Conservation (phyloP, 2,888 invertebrate species). For the Dryococelus australis region DNA sequence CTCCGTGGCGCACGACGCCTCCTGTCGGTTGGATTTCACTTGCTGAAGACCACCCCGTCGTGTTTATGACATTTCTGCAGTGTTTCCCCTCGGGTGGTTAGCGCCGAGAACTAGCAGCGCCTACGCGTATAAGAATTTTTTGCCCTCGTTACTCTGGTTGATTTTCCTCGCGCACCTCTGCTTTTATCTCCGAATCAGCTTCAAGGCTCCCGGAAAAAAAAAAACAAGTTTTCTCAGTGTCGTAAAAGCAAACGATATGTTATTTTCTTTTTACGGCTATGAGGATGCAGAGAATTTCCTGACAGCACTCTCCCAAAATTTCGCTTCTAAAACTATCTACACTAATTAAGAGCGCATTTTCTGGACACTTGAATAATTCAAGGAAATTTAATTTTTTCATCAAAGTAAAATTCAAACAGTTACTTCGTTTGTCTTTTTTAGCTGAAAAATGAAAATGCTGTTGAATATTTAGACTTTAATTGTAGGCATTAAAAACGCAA, state of each 20-base stretch:
- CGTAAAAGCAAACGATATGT: not conserved
- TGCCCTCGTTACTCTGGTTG: not conserved
- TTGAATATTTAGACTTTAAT: too few species aligned
- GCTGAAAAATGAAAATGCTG: too few species aligned
- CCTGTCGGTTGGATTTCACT: not conserved
- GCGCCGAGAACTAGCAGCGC: not conserved
- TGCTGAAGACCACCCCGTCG: not conserved
- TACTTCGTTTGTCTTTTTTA: too few species aligned
- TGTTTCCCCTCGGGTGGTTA: not conserved
- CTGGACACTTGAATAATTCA: too few species aligned
- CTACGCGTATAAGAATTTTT: not conserved
- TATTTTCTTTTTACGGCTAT: not conserved
- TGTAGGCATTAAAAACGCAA: too few species aligned
- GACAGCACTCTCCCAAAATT: not conserved
- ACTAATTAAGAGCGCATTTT: too few species aligned
- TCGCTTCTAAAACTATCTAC: too few species aligned
- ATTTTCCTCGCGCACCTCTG: not conserved
- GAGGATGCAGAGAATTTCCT: not conserved
- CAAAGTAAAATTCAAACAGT: too few species aligned
- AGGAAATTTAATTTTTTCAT: too few species aligned
- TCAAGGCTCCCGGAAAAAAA: not conserved
- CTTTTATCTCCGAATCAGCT: not conserved
- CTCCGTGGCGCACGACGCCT: not conserved
- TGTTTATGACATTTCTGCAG: not conserved
- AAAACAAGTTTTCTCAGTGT: not conserved